Conservation (phyloP, 1,140 invertebrate species). For the Cylas formicarius region DNA sequence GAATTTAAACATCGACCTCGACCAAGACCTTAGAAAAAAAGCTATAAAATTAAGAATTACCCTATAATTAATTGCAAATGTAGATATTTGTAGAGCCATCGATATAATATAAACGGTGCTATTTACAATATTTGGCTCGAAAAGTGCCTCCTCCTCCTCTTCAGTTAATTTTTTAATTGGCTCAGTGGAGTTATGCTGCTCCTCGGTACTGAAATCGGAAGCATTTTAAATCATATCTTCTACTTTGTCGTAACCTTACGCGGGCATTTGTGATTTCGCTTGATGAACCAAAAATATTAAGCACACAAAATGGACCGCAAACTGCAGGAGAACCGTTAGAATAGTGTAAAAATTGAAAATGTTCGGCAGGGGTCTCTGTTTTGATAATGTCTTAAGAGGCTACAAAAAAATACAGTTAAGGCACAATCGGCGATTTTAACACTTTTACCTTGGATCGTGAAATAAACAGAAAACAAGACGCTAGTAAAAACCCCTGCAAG, state of each 20-base stretch:
- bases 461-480: slow-evolving; percentile 96
- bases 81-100: slow-evolving; percentile 93
- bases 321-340: slow-evolving; percentile 90
- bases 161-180: slow-evolving; percentile 27
- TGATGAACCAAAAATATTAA: slow-evolving; percentile 84
- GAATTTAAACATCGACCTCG: too few species aligned
- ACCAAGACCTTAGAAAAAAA: too few species aligned
- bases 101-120: slow-evolving; percentile 98
- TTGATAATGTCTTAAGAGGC: slow-evolving; percentile 89
- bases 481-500: slow-evolving; percentile 86
- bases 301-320: slow-evolving; percentile 88
- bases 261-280: slow-evolving; percentile 60
- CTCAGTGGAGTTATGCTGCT: slow-evolving; percentile 10
- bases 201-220: too few species aligned
- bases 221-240: too few species aligned
- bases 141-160: slow-evolving; percentile 78
- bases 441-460: slow-evolving; percentile 86
- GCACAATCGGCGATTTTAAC: slow-evolving; percentile 3
- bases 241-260: slow-evolving; percentile 45
- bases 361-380: slow-evolving; percentile 91
- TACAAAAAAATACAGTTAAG: slow-evolving; percentile 45
- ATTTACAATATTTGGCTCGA: slow-evolving; percentile 90
- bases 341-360: slow-evolving; percentile 99
- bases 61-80: slow-evolving; percentile 98
- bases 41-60: slow-evolving; percentile 52